Percentiles rank a stretch among this genome's conserved stretches.
Conservation (phyloP, 2,888 invertebrate species). For the Chalcosyrphus nemorum region DNA sequence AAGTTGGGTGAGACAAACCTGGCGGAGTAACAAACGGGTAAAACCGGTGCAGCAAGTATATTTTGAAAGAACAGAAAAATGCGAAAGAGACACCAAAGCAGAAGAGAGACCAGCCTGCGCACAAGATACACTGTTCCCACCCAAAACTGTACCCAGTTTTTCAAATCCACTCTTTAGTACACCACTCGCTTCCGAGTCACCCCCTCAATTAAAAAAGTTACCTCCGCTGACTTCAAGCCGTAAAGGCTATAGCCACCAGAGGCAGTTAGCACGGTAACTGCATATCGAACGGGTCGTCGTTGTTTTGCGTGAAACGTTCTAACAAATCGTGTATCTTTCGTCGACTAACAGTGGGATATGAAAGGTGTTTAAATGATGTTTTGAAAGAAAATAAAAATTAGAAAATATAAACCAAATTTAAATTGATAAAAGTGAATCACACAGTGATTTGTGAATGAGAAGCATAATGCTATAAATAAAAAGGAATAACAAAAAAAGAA, state of each 20-base stretch:
- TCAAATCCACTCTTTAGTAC: conserved; percentile 61
- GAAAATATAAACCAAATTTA: conserved; percentile 36
- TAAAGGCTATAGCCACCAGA: conserved; percentile 31
- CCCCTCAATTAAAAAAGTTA: not conserved
- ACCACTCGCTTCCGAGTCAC: conserved; percentile 4
- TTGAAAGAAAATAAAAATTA: conserved; percentile 7
- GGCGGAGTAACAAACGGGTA: conserved; percentile 17
- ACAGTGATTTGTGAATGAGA: conserved; percentile 37
- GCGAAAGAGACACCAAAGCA: conserved; percentile 22
- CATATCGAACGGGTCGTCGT: conserved; percentile 63
- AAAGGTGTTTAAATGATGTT: conserved; percentile 33
- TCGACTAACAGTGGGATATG: conserved; percentile 14
- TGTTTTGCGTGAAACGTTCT: conserved; percentile 24
- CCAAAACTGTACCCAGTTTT: conserved; percentile 53
- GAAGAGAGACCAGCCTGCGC: conserved; percentile 57
- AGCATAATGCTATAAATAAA: not conserved
- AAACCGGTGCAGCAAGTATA: conserved; percentile 71
- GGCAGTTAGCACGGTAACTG: conserved; percentile 70
- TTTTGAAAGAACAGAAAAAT: conserved; percentile 29
- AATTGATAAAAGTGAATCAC: conserved; percentile 38
- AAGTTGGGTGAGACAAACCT: not conserved
- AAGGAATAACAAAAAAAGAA: not conserved
- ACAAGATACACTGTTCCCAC: conserved; percentile 46
- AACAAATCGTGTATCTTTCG: conserved; percentile 56
- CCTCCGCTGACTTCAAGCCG: conserved; percentile 30